phyloP scores from a whole-genome alignment of 2,113 vertebrate genomes.

The Felis chaus region DNA sequence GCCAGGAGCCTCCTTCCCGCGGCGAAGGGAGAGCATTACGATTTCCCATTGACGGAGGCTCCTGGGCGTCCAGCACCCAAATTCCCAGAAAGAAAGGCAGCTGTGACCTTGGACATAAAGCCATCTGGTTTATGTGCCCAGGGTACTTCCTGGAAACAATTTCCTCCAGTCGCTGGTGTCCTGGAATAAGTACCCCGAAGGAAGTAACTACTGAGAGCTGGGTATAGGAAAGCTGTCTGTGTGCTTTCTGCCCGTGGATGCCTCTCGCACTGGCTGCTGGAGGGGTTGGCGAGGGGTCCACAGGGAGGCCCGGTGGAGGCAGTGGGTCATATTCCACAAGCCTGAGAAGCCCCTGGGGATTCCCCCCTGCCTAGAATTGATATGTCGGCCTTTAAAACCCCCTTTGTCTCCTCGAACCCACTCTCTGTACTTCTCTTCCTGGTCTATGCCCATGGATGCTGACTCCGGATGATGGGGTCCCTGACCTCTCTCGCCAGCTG shows the following conservation, averaged over 20 bases:
- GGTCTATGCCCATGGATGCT: background rate
- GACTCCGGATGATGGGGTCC: fast-evolving
- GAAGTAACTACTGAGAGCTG: background rate
- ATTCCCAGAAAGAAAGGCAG: background rate
- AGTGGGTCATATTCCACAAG: background rate
- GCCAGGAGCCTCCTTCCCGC: background rate
- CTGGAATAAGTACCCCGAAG: too few species aligned
- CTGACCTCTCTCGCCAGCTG: too few species aligned
- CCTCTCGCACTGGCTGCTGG: background rate
- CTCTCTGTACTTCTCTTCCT: background rate
- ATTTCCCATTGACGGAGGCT: fast-evolving
- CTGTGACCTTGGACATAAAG: background rate
- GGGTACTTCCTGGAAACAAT: background rate
- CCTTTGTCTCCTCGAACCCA: background rate
- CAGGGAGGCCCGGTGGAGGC: fast-evolving
- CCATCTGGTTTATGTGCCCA: fast-evolving
- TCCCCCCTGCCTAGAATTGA: background rate
- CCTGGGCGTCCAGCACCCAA: background rate
- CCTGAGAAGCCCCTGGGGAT: background rate
- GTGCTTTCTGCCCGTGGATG: fast-evolving
- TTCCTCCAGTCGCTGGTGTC: background rate
- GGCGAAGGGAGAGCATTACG: background rate
- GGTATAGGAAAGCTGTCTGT: background rate
- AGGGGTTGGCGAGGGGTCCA: fast-evolving
- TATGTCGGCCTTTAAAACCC: too few species aligned